These are phyloP conservation scores for Dreissena polymorpha DNA, from an alignment of 1,140 invertebrate species.

Conservation along the genomic window DNA sequence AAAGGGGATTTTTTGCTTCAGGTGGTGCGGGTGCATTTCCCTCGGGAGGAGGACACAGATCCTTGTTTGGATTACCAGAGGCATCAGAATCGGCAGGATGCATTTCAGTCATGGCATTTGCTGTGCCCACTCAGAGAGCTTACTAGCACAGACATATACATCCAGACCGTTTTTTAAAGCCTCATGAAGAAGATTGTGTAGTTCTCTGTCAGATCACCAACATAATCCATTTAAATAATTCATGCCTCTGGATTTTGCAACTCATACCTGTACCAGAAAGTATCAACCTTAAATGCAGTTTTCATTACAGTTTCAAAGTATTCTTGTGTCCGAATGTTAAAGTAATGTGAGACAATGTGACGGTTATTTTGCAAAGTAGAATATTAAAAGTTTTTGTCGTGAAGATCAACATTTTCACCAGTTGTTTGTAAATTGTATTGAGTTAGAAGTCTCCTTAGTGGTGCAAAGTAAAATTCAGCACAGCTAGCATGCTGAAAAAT, in stretches of 20 bases:
- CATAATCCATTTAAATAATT: conserved; percentile 31
- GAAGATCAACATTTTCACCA: conserved; percentile 6
- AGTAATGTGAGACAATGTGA: conserved; percentile 56
- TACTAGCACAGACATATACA: conserved; percentile 8
- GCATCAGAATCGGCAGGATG: conserved; percentile 58
- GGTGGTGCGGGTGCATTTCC: conserved; percentile 45
- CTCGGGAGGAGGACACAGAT: conserved; percentile 56
- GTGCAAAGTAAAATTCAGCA: no score
- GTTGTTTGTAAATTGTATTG: conserved; percentile 25
- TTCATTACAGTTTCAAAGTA: conserved; percentile 49
- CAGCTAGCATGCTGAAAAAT: conserved; percentile 49
- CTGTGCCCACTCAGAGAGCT: not conserved
- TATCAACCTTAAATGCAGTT: conserved; percentile 43
- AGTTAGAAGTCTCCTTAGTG: conserved; percentile 21
- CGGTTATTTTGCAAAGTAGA: conserved; percentile 36
- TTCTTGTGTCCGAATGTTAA: conserved; percentile 49
- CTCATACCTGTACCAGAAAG: conserved; percentile 12
- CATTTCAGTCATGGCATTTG: no score
- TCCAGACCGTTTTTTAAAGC: conserved; percentile 3
- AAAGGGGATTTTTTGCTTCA: conserved; percentile 46
- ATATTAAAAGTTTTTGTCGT: not conserved
- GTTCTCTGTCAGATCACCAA: conserved; percentile 22
- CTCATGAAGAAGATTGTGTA: conserved; percentile 19
- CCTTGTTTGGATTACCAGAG: conserved; percentile 51
- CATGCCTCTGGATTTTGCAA: conserved; percentile 33